A percentile compares a stretch with the other conserved stretches of the same genome.
Evolutionary conservation across 2,888 invertebrate genomes (phyloP).

Genomic region (Ormyrus nitidulus): DNA sequence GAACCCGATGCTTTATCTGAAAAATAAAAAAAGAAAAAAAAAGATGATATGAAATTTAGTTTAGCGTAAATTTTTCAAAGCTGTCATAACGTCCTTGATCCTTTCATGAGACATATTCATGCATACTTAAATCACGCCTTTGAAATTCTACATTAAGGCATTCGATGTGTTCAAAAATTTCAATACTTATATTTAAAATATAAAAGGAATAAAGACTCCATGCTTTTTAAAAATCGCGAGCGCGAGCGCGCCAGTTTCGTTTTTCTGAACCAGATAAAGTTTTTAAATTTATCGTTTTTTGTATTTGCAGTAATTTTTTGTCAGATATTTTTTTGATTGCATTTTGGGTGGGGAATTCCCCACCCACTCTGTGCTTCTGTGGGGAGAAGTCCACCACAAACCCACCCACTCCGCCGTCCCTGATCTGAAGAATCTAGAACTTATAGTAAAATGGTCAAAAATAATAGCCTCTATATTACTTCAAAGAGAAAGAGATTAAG

Average conservation of each 20-base stretch:
- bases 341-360: not conserved
- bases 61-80: not conserved
- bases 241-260: no score
- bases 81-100: not conserved
- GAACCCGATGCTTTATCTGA: no score
- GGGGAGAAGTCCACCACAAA: not conserved
- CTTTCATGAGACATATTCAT: not conserved
- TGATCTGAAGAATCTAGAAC: not conserved
- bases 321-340: not conserved
- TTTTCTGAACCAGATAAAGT: no score
- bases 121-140: not conserved
- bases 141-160: not conserved
- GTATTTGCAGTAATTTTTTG: no score
- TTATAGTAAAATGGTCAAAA: conserved; percentile 7
- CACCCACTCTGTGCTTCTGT: not conserved
- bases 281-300: no score
- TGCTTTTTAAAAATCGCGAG: not conserved
- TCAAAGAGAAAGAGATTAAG: not conserved
- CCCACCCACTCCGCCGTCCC: not conserved
- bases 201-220: not conserved
- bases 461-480: not conserved
- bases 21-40: not conserved
- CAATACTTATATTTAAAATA: not conserved
- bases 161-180: not conserved
- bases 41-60: not conserved